A percentile compares a stretch with the other conserved stretches of the same genome.
Evolutionary conservation across 2,113 vertebrate genomes (phyloP).

Genomic region (Varanus komodoensis): DNA sequence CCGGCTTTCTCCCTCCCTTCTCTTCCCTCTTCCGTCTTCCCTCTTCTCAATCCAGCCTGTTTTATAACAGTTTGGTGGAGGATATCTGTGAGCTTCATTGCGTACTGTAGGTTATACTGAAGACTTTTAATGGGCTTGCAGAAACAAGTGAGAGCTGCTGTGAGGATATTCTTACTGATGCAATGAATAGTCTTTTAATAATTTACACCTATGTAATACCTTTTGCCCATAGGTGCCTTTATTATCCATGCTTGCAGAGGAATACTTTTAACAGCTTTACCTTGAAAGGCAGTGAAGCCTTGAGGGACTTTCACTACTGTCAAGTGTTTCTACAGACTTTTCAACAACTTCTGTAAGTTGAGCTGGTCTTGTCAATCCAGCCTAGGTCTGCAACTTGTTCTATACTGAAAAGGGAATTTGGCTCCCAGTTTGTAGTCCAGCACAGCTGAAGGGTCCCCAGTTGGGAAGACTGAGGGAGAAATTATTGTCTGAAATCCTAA

Average conservation of each 20-base stretch:
- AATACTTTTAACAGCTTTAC: slow-evolving; percentile 25
- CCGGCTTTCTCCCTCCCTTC: no score
- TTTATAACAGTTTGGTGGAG: neutral
- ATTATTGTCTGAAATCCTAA: neutral
- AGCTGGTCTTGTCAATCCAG: neutral
- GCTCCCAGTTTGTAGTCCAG: no score
- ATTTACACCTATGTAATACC: neutral
- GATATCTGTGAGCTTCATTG: neutral
- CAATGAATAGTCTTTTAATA: slow-evolving; percentile 2
- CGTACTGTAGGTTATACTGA: neutral
- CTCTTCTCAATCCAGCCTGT: neutral
- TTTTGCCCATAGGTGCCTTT: slow-evolving; percentile 5
- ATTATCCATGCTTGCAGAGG: neutral
- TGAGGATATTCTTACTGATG: slow-evolving; percentile 6
- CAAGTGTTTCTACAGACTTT: neutral
- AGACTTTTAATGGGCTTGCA: neutral
- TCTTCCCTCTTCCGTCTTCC: no score
- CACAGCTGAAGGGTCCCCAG: no score
- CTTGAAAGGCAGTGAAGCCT: neutral
- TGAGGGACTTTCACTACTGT: neutral
- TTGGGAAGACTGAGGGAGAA: neutral
- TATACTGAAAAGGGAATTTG: neutral
- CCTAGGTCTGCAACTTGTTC: neutral
- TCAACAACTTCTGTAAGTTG: neutral
- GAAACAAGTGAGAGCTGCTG: neutral